Evolutionary conservation across 2,797 vertebrate genomes (phyloP).

Genomic region (Syngnathus rostellatus): DNA sequence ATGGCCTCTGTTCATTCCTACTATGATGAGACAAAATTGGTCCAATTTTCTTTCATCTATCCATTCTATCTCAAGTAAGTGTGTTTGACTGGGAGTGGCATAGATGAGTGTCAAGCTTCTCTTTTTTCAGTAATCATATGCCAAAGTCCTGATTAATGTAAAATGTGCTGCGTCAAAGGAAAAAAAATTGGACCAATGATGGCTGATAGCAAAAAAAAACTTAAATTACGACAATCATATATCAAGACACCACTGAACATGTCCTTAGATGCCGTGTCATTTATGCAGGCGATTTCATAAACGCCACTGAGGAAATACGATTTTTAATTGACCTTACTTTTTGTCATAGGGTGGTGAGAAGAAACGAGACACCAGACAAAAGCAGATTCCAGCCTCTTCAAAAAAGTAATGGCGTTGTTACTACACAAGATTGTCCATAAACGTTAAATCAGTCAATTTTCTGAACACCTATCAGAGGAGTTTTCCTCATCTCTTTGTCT

Average conservation of each 20-base stretch:
- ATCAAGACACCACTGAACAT: not conserved
- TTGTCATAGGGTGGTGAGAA: slow-evolving; percentile 41
- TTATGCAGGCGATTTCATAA: not conserved
- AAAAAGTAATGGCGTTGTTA: slow-evolving; percentile 31
- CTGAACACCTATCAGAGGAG: not conserved
- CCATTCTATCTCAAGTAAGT: too few species aligned
- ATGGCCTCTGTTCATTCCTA: too few species aligned
- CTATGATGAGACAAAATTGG: too few species aligned
- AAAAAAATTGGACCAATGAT: too few species aligned
- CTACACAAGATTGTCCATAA: slow-evolving; percentile 18
- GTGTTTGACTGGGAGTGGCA: too few species aligned
- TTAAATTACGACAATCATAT: too few species aligned
- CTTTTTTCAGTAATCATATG: too few species aligned
- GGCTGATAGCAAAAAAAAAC: too few species aligned
- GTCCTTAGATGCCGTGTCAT: not conserved
- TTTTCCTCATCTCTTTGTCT: not conserved
- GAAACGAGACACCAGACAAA: slow-evolving; percentile 25
- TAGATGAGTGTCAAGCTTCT: too few species aligned
- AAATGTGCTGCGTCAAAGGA: too few species aligned
- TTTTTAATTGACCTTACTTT: slow-evolving; percentile 9
- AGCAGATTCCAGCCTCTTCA: slow-evolving; percentile 29
- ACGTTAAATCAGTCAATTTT: not conserved
- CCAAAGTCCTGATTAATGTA: too few species aligned
- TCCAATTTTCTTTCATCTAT: too few species aligned
- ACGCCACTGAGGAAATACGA: not conserved